Evolutionary conservation across 2,888 invertebrate species (phyloP).

Genomic region (Hipparchia semele): DNA sequence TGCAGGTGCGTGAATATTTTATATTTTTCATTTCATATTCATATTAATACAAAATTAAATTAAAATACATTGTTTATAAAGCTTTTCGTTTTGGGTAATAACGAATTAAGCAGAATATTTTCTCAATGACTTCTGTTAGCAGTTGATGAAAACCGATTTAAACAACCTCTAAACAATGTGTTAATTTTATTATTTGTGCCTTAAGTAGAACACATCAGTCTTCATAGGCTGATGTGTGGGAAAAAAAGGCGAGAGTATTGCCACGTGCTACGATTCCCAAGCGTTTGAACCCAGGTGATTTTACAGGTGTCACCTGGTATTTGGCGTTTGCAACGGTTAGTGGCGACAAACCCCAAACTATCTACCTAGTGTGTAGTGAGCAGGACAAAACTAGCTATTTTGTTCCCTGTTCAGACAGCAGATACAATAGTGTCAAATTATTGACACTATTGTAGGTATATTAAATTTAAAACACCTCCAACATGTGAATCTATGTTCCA

Average conservation of each 20-base stretch:
- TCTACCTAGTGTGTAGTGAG: not conserved
- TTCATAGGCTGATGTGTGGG: constrained; percentile 56
- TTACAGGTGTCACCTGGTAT: constrained; percentile 29
- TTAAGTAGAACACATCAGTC: constrained; percentile 63
- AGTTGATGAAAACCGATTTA: constrained; percentile 6
- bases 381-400: not conserved
- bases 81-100: not conserved
- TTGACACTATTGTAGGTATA: too few relatives aligned
- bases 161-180: not conserved
- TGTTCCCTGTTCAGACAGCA: too few relatives aligned
- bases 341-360: constrained; percentile 59
- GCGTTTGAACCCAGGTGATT: constrained; percentile 46
- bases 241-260: constrained; percentile 62
- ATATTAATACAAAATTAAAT: not conserved
- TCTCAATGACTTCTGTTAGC: not conserved
- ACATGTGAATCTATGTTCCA: too few relatives aligned
- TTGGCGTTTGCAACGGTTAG: constrained; percentile 63
- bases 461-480: too few relatives aligned
- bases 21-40: constrained; percentile 13
- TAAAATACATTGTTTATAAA: constrained; percentile 17
- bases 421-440: too few relatives aligned
- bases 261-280: constrained; percentile 62
- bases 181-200: constrained; percentile 45
- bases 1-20: constrained; percentile 55
- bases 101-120: not conserved